phyloP scores from a whole-genome alignment of 2,113 vertebrate species.

The Seriola rivoliana region DNA sequence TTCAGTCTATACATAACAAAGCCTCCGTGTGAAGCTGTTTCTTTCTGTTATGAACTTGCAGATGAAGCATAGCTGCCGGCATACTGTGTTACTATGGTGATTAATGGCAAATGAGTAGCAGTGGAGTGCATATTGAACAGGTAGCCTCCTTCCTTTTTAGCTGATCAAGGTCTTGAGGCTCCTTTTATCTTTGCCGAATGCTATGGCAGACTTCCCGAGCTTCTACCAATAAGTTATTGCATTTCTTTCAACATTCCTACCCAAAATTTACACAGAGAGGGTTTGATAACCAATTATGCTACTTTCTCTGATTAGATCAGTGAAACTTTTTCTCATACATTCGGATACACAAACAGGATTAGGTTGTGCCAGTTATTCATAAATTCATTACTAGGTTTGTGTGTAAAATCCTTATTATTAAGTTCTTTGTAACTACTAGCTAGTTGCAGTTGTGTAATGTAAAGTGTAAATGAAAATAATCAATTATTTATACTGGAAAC shows the following conservation, averaged over 20 bases:
- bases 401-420: background rate
- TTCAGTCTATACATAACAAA: background rate
- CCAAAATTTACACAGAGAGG: background rate
- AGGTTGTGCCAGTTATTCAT: background rate
- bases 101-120: conserved; percentile 54
- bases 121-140: conserved; percentile 27
- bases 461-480: background rate
- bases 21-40: background rate
- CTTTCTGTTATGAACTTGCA: conserved; percentile 21
- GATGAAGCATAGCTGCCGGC: conserved; percentile 1
- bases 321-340: background rate
- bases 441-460: no score
- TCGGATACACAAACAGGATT: background rate
- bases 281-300: background rate
- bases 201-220: background rate
- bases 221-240: background rate
- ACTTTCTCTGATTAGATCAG: background rate
- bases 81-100: conserved; percentile 57
- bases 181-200: conserved; percentile 43
- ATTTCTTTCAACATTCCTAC: background rate
- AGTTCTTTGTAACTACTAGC: background rate
- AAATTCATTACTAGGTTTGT: background rate
- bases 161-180: conserved; percentile 37
- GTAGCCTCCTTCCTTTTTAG: conserved; percentile 22
- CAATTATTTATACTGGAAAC: no score